A percentile compares a stretch with the other conserved stretches of the same genome.
Conservation (phyloP, 2,797 vertebrate species). For the Vireo griseus region DNA sequence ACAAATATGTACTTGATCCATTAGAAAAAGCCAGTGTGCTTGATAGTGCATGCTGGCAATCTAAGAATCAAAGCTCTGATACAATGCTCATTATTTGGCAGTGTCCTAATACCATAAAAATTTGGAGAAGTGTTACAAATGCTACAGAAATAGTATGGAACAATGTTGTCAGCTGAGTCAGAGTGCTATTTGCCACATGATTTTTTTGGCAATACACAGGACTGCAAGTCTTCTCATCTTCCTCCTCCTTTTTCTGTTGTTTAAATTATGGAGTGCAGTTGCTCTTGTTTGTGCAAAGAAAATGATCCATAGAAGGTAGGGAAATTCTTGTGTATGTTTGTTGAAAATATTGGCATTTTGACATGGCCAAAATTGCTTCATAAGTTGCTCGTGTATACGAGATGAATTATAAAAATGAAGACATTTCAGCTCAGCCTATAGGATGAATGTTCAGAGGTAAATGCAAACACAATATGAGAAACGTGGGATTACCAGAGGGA, state of each 20-base stretch:
- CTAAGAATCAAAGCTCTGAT: not conserved
- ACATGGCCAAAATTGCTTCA: conserved; percentile 5
- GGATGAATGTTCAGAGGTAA: not conserved
- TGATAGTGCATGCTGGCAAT: not conserved
- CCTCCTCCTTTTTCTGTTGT: conserved; percentile 30
- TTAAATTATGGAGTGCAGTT: conserved; percentile 40
- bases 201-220: conserved; percentile 17
- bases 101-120: conserved; percentile 31
- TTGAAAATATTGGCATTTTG: conserved; percentile 44
- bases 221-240: conserved; percentile 32
- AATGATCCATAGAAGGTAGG: conserved; percentile 42
- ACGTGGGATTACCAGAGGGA: not conserved
- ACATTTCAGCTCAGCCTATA: not conserved
- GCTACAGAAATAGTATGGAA: conserved; percentile 54
- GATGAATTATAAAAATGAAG: conserved; percentile 29
- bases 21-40: not conserved
- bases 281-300: conserved; percentile 46
- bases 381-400: not conserved
- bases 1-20: not conserved
- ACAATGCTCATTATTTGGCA: not conserved
- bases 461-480: not conserved
- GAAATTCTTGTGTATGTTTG: not conserved
- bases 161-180: conserved; percentile 52
- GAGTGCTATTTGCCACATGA: conserved; percentile 33
- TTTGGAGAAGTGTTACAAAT: conserved; percentile 40